These are phyloP conservation scores for Enoplosus armatus DNA, from an alignment of 2,797 vertebrate species.

Conservation along the genomic window DNA sequence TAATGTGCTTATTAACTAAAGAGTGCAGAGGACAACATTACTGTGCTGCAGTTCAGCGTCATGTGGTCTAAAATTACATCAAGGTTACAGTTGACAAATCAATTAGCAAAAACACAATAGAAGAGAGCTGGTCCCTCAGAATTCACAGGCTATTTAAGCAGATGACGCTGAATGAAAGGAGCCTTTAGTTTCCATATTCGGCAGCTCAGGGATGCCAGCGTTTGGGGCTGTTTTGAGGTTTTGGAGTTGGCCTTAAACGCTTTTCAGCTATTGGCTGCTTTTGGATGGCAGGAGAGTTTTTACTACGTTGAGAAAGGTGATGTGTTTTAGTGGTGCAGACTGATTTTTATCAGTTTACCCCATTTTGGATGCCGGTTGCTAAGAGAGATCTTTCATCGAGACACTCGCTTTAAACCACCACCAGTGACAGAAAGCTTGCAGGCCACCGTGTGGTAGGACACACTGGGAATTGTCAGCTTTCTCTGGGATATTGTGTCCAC, in stretches of 20 bases:
- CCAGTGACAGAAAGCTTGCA: slow-evolving; percentile 54
- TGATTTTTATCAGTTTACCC: slow-evolving; percentile 55
- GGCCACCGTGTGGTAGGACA: slow-evolving; percentile 35
- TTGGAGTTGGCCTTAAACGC: slow-evolving; percentile 51
- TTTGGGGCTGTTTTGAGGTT: slow-evolving; percentile 56
- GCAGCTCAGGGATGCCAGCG: slow-evolving; percentile 38
- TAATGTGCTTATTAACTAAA: slow-evolving; percentile 24
- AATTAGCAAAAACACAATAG: slow-evolving; percentile 54
- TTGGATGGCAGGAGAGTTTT: slow-evolving; percentile 56
- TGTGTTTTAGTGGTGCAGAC: slow-evolving; percentile 45
- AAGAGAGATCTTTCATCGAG: slow-evolving; percentile 65
- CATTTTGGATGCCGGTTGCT: slow-evolving; percentile 63
- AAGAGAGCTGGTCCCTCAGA: slow-evolving; percentile 19
- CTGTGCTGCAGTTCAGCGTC: slow-evolving; percentile 19
- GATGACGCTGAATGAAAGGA: slow-evolving; percentile 60
- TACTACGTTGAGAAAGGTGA: slow-evolving; percentile 58
- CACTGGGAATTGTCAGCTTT: slow-evolving; percentile 7
- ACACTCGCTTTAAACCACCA: slow-evolving; percentile 47
- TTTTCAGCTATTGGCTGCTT: slow-evolving; percentile 56
- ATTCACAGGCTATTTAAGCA: slow-evolving; percentile 42
- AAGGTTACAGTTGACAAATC: slow-evolving; percentile 49
- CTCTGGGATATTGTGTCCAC: background rate
- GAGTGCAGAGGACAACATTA: background rate
- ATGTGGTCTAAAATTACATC: slow-evolving; percentile 19
- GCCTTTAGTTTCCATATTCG: slow-evolving; percentile 56